phyloP scores from a whole-genome alignment of 30 jellyfish, hydroid and myxozoan species.

The Chrysaora quinquecirrha region DNA sequence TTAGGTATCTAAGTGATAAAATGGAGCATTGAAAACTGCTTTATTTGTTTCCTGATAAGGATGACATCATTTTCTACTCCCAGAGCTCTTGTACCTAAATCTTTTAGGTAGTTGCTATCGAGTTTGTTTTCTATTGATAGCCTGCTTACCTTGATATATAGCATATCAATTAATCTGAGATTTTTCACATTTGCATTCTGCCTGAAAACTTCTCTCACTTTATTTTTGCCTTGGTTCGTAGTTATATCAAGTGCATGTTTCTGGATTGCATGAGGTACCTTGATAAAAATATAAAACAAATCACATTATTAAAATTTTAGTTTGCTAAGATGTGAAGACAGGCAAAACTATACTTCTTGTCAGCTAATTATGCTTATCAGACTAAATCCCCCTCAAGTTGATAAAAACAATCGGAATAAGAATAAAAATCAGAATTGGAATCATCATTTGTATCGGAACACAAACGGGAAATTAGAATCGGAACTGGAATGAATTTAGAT shows the following conservation, averaged over 20 bases:
- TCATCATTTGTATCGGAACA: background rate
- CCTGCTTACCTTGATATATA: constrained; percentile 84
- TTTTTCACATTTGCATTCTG: constrained; percentile 76
- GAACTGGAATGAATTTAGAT: too few relatives aligned
- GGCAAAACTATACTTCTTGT: background rate
- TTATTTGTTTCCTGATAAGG: background rate
- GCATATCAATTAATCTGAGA: constrained; percentile 91
- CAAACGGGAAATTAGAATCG: background rate
- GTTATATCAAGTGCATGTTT: constrained; percentile 91
- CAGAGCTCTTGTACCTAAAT: background rate
- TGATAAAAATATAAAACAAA: background rate
- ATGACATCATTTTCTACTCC: background rate
- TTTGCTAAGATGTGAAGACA: too few relatives aligned
- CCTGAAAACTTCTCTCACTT: constrained; percentile 89
- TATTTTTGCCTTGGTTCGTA: constrained; percentile 78
- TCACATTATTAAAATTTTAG: background rate
- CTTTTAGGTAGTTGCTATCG: background rate
- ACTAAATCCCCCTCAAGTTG: background rate
- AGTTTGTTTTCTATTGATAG: background rate
- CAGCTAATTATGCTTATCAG: background rate
- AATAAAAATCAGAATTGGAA: too few relatives aligned
- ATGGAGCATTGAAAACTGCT: background rate
- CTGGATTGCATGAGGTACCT: constrained; percentile 92
- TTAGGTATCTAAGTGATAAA: background rate
- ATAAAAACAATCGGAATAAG: too few relatives aligned